Base-by-base conservation (phyloP, 2,113 vertebrate species). In the Elanoides forficatus region DNA sequence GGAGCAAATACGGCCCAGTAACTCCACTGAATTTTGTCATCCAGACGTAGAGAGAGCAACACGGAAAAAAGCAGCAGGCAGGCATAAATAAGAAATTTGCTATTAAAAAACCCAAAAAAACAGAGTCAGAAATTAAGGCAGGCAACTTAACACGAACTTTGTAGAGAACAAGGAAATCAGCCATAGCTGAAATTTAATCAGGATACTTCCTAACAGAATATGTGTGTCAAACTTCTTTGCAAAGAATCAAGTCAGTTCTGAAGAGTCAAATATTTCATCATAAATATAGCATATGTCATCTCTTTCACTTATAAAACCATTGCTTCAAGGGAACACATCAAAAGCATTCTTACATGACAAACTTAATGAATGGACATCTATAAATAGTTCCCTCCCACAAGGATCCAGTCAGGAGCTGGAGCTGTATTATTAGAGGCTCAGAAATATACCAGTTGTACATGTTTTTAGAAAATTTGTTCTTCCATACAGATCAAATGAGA, bases 1-100 rank as follows among this genome's bases (percentile, higher is more conserved):
- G 99, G 99, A 20, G 99, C 98, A 98, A 99, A 99, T 18, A 99
- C 99, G 1, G 99, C 99, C 99, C 99, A 99, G 97, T 99, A 99
- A 96, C 98, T 99, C 99, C 99, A 99, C 55, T 99, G 99, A 84
- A 99, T 99, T 96, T 99, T 98, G 30, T 98, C 99, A 98, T 99
- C 99, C 97, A 99, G 97, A 84, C 99, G 98, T 75, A 99, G 96
- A 26, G 99, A 99, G 47, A 99, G 98, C 96, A 99, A 90, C 96
- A 99, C 99, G 9, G 99, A 99, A 97, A 99, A 99, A 11, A 99
- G 99, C 97, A 99, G 98, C 97, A 99, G 98, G 81, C 99, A 99
- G 36, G 99, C 98, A 90, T 99, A 99, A 95, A 99, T 99, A 91
- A 99, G 99, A 97, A 99, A 99, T 98, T 99, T 99, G 97, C 99